Evolutionary conservation across 2,888 invertebrate species (phyloP).

Genomic region (Rhamnusium bicolor): DNA sequence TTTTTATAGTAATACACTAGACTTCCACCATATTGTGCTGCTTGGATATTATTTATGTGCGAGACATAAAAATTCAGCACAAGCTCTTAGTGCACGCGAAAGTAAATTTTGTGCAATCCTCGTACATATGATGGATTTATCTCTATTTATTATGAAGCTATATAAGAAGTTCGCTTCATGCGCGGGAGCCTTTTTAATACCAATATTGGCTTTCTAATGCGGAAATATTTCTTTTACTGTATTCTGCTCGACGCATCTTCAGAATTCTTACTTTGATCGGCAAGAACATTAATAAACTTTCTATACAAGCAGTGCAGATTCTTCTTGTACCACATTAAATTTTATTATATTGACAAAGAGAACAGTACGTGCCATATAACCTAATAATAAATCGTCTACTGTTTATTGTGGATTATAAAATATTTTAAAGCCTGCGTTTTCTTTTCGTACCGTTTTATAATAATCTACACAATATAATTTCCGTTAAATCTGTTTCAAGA

Average conservation of each 20-base stretch:
- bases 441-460: too few species aligned
- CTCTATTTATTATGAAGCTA: slow-evolving; percentile 25
- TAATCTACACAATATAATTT: too few species aligned
- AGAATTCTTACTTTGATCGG: slow-evolving; percentile 53
- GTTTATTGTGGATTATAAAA: not conserved
- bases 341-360: slow-evolving; percentile 47
- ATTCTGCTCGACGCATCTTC: slow-evolving; percentile 49
- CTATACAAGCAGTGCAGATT: slow-evolving; percentile 51
- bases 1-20: too few species aligned
- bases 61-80: too few species aligned
- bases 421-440: not conserved
- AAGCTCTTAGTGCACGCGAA: not conserved
- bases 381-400: slow-evolving; percentile 1
- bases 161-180: slow-evolving; percentile 29
- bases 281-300: slow-evolving; percentile 51
- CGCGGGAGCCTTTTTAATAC: slow-evolving; percentile 52
- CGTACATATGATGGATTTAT: slow-evolving; percentile 18
- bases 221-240: slow-evolving; percentile 52
- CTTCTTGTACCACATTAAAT: slow-evolving; percentile 53
- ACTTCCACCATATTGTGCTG: too few species aligned
- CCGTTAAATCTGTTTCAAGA: too few species aligned
- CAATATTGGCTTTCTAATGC: slow-evolving; percentile 53
- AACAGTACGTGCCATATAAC: slow-evolving; percentile 29
- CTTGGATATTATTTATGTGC: too few species aligned
- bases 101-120: slow-evolving; percentile 9